phyloP scores from a whole-genome alignment of 2,888 invertebrate genomes.

The Ichneumon xanthorius region DNA sequence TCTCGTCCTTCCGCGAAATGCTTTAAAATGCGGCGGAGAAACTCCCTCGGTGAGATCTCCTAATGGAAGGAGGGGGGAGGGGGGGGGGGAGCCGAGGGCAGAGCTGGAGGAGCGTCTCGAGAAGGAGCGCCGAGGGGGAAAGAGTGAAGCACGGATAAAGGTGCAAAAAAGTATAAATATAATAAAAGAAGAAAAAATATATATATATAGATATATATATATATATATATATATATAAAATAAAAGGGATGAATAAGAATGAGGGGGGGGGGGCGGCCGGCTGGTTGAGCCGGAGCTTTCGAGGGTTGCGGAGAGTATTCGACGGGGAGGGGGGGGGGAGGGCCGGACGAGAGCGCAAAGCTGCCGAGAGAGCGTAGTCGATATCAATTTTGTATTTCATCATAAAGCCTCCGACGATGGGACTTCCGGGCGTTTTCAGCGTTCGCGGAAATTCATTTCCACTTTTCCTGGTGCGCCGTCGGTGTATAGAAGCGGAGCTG shows the following conservation, averaged over 20 bases:
- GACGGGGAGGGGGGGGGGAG: neutral
- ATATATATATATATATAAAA: neutral
- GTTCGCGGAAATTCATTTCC: slow-evolving; percentile 67
- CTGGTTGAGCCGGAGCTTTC: slow-evolving; percentile 36
- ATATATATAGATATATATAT: too few relatives aligned
- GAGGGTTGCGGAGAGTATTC: neutral
- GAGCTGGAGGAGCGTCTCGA: slow-evolving; percentile 10
- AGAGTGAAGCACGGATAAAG: neutral
- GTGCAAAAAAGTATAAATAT: slow-evolving; percentile 23
- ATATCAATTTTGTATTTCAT: slow-evolving; percentile 69
- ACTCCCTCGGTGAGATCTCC: slow-evolving; percentile 32
- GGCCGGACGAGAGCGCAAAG: slow-evolving; percentile 46
- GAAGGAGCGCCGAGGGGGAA: neutral
- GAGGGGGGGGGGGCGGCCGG: slow-evolving; percentile 25
- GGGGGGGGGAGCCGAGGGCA: slow-evolving; percentile 20
- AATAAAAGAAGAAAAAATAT: slow-evolving; percentile 3
- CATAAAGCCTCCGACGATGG: slow-evolving; percentile 59
- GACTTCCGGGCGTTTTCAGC: slow-evolving; percentile 59
- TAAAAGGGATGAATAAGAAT: slow-evolving; percentile 5
- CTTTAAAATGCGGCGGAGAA: slow-evolving; percentile 47
- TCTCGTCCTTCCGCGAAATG: slow-evolving; percentile 33
- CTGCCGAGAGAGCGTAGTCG: slow-evolving; percentile 53
- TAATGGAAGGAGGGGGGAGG: slow-evolving; percentile 27
- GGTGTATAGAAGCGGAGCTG: slow-evolving; percentile 21
- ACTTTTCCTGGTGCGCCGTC: slow-evolving; percentile 52